Percentiles rank a stretch among this genome's conserved stretches.
phyloP scores from a whole-genome alignment of 2,113 vertebrate species.

The Hypomesus transpacificus region DNA sequence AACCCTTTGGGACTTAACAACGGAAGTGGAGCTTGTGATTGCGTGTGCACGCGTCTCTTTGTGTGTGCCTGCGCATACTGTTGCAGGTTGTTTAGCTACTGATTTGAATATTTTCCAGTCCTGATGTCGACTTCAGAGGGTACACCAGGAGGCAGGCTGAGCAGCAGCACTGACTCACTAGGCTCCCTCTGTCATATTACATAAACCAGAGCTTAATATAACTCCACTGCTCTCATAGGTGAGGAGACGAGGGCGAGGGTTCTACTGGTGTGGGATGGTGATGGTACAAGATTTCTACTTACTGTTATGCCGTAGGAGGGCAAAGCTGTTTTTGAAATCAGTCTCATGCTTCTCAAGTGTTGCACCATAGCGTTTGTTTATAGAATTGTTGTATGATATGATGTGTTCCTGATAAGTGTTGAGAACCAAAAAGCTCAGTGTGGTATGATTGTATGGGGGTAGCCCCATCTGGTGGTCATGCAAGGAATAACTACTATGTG shows the following conservation, averaged over 20 bases:
- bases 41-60: not conserved
- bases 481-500: not conserved
- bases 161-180: conserved; percentile 55
- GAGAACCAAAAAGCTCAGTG: no score
- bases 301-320: not conserved
- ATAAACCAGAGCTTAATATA: conserved; percentile 65
- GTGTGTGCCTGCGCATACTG: not conserved
- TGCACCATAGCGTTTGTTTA: no score
- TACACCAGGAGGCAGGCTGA: not conserved
- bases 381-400: no score
- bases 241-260: not conserved
- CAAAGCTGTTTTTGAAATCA: no score
- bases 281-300: not conserved
- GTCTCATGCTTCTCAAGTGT: no score
- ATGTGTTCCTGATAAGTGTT: no score
- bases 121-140: not conserved
- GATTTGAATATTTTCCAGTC: conserved; percentile 38
- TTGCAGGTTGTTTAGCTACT: conserved; percentile 14
- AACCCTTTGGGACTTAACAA: not conserved
- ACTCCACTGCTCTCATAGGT: conserved; percentile 36
- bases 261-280: not conserved
- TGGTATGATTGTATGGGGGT: not conserved
- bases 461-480: not conserved
- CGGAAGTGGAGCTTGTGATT: no score
- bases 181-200: conserved; percentile 62